phyloP scores from a whole-genome alignment of 2,888 invertebrate genomes.

The Nymphalis urticae region DNA sequence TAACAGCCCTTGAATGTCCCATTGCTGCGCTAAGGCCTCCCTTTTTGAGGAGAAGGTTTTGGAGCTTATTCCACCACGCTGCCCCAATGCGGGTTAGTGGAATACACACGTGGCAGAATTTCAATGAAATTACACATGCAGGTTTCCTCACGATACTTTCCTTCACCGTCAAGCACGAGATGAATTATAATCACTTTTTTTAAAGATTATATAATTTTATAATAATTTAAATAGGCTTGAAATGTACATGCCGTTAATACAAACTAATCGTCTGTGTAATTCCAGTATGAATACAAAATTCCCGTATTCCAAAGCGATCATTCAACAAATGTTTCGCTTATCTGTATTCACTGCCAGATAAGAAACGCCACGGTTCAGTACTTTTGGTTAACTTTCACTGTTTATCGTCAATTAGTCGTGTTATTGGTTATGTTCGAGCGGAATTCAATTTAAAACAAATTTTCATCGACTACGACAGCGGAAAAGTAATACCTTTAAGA shows the following conservation, averaged over 20 bases:
- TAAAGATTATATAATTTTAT: too few species aligned
- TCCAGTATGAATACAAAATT: not conserved
- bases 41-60: too few species aligned
- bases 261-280: not conserved
- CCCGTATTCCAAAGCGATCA: conserved; percentile 1
- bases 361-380: conserved; percentile 9
- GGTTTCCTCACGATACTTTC: too few species aligned
- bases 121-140: too few species aligned
- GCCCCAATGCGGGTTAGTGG: too few species aligned
- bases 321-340: not conserved
- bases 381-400: conserved; percentile 18
- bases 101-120: too few species aligned
- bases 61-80: too few species aligned
- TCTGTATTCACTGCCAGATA: conserved; percentile 9
- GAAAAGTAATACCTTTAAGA: not conserved
- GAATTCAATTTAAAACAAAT: not conserved
- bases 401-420: conserved; percentile 10
- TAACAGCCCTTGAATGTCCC: too few species aligned
- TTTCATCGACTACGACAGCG: not conserved
- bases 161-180: too few species aligned
- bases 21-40: too few species aligned
- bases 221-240: too few species aligned
- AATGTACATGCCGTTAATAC: not conserved
- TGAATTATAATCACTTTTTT: too few species aligned
- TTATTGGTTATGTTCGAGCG: not conserved